Evolutionary conservation across 2,888 invertebrate species (phyloP), one percentile per base, ranked within the genome.

Genomic region (Steinernema hermaphroditum): DNA sequence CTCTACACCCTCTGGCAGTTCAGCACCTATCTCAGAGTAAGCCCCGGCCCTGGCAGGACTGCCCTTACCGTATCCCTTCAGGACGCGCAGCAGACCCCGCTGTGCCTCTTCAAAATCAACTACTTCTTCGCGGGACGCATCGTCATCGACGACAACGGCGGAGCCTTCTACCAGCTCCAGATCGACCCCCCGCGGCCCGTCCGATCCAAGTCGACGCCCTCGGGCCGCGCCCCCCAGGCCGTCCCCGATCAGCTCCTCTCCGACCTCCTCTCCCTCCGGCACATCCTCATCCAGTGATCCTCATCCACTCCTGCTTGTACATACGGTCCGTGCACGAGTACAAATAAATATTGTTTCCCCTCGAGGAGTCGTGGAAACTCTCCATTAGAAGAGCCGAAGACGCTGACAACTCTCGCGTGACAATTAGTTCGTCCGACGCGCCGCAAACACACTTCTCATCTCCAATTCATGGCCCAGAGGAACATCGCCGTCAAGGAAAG

Each of bases 61-160:
- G n/a, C 22, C 54, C 19, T 27, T 54, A 54, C 22, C 1, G 24
- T 22, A 54, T 37, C 37, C 37, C 37, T 37, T 37, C 27, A 54
- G 54, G 54, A 54, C 54, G 54, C 54, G 24, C 27, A 49, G 49
- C 49, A 49, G 19, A n/a, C 54, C n/a, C 54, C 54, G 6, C 54
- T 54, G 22, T 54, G 54, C 54, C 54, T 54, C 54, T 54, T 54
- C 54, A 54, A 54, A 27, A 54, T 54, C 54, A 54, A 54, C 54
- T 54, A 54, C 54, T 54, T 54, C 54, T 54, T 54, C 54, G 54
- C 54, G 27, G 54, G 54, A 2, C 54, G 54, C 22, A 54, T 54
- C 54, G 54, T 54, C 6, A 27, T 54, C 24, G 54, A 54, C 27
- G 19, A 54, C 54, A 54, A 54, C 54, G 54, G 2, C 54, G 54